Conservation (phyloP, 2,113 vertebrate species). For the Notarius lentiginosus region DNA sequence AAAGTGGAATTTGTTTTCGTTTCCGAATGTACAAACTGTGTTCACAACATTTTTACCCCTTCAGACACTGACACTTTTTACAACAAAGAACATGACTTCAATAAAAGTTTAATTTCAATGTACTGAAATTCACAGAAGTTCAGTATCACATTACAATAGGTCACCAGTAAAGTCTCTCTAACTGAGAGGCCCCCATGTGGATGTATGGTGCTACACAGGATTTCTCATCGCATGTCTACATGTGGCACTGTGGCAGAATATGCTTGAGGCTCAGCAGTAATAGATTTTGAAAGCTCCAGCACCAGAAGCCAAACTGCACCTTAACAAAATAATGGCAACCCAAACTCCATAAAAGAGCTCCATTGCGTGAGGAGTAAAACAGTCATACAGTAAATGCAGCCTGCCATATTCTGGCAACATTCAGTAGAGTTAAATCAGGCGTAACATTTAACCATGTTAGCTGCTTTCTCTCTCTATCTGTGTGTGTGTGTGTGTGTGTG, state of each 20-base stretch:
- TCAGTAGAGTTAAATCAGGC: slow-evolving; percentile 32
- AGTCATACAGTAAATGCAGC: slow-evolving; percentile 44
- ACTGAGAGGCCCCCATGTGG: slow-evolving; percentile 33
- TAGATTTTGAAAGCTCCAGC: slow-evolving; percentile 40
- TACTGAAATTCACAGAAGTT: not conserved
- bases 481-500: not conserved
- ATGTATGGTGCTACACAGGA: slow-evolving; percentile 6
- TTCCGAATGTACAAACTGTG: not conserved
- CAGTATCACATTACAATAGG: slow-evolving; percentile 27
- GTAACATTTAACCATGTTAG: slow-evolving; percentile 27
- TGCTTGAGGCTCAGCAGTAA: slow-evolving; percentile 34
- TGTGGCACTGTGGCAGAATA: slow-evolving; percentile 15
- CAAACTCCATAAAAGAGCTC: slow-evolving; percentile 45
- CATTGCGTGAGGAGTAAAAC: slow-evolving; percentile 41
- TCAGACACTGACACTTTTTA: not conserved
- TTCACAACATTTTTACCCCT: not conserved
- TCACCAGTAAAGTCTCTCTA: slow-evolving; percentile 5
- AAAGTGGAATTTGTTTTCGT: not conserved
- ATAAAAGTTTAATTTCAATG: not conserved
- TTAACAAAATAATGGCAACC: slow-evolving; percentile 49
- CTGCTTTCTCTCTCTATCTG: not conserved
- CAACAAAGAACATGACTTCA: not conserved
- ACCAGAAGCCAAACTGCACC: slow-evolving; percentile 42
- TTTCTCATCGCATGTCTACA: slow-evolving; percentile 1
- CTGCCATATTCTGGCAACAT: slow-evolving; percentile 45